Evolutionary conservation across 1,140 invertebrate species (phyloP).

Genomic region (Drosophila leontia): DNA sequence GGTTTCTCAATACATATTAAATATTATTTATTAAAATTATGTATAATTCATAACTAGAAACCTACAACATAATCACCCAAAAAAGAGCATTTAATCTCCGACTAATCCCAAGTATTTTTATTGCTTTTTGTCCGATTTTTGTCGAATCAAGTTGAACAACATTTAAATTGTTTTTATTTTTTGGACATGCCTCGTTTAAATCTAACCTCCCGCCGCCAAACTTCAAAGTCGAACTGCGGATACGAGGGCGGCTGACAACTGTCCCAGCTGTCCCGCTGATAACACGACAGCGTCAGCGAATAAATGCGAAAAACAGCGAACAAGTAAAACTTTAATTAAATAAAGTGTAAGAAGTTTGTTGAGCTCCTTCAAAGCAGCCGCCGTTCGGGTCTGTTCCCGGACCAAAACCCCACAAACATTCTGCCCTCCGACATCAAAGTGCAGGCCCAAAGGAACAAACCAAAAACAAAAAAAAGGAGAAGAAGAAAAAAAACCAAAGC

Average conservation of each 20-base stretch:
- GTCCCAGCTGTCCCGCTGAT: slow-evolving; percentile 72
- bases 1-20: neutral
- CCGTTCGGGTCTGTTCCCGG: slow-evolving; percentile 5
- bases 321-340: slow-evolving; percentile 80
- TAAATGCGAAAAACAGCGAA: slow-evolving; percentile 47
- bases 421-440: slow-evolving; percentile 35
- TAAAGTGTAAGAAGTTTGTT: slow-evolving; percentile 80
- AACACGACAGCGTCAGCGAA: slow-evolving; percentile 55
- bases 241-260: slow-evolving; percentile 55
- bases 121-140: neutral
- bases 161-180: slow-evolving; percentile 45
- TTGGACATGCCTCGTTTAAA: slow-evolving; percentile 44
- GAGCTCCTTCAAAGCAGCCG: slow-evolving; percentile 66
- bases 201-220: slow-evolving; percentile 54
- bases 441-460: slow-evolving; percentile 9
- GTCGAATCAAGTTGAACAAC: slow-evolving; percentile 30
- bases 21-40: neutral
- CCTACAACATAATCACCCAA: neutral
- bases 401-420: slow-evolving; percentile 14
- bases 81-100: slow-evolving; percentile 22
- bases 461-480: neutral
- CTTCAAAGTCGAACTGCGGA: slow-evolving; percentile 46
- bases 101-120: neutral
- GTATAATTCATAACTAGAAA: neutral
- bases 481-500: neutral